A percentile compares a stretch with the other conserved stretches of the same genome.
Conservation (phyloP, 2,797 vertebrate genomes). For the Fistularia tabacaria region DNA sequence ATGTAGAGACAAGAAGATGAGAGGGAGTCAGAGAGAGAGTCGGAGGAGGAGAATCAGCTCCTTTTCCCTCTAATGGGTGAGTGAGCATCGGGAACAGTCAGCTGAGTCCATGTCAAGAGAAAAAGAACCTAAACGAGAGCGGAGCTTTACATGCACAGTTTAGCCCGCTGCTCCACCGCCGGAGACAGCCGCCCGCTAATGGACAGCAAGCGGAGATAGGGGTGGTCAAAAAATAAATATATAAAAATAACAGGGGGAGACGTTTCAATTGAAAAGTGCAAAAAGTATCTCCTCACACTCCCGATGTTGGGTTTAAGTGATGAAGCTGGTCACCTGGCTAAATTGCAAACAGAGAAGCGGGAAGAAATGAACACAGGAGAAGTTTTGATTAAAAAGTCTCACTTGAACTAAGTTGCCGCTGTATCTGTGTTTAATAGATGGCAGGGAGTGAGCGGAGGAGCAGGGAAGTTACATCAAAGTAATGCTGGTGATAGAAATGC, state of each 20-base stretch:
- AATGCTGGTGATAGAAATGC: slow-evolving; percentile 52
- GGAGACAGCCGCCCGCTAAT: slow-evolving; percentile 36
- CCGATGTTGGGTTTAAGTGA: slow-evolving; percentile 9
- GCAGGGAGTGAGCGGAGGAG: slow-evolving; percentile 22
- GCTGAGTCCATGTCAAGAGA: slow-evolving; percentile 59
- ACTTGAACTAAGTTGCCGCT: slow-evolving; percentile 41
- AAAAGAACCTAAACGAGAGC: slow-evolving; percentile 39
- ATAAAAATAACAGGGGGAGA: slow-evolving; percentile 9
- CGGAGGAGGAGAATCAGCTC: slow-evolving; percentile 20
- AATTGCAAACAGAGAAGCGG: slow-evolving; percentile 36
- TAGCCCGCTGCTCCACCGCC: slow-evolving; percentile 17
- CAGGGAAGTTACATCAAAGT: slow-evolving; percentile 52
- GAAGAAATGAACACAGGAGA: slow-evolving; percentile 43
- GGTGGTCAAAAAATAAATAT: not conserved
- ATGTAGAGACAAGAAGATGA: slow-evolving; percentile 46
- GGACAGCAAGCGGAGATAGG: slow-evolving; percentile 30
- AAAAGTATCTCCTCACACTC: not conserved
- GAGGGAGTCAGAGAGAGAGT: not conserved
- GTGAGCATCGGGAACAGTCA: slow-evolving; percentile 65
- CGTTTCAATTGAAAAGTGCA: slow-evolving; percentile 3
- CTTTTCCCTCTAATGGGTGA: slow-evolving; percentile 55
- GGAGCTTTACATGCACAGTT: slow-evolving; percentile 47
- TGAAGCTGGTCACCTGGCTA: slow-evolving; percentile 13
- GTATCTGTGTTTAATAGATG: slow-evolving; percentile 45
- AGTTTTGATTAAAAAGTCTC: slow-evolving; percentile 50